Conservation (phyloP, 1,140 invertebrate species). For the Cotesia chilonis region DNA sequence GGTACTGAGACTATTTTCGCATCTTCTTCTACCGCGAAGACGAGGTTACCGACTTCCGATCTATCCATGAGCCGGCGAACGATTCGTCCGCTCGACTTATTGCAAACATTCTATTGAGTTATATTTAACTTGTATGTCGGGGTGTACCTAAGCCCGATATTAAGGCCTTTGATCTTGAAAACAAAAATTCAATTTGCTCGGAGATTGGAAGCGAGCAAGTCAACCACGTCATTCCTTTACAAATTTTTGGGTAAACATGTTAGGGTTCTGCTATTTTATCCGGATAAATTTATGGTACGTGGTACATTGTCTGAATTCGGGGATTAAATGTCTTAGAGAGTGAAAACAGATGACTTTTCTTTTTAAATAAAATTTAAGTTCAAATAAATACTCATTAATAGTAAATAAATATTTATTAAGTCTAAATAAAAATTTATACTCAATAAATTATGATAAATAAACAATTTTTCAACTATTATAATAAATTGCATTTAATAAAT, state of each 20-base stretch:
- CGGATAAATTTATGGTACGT: too few relatives aligned
- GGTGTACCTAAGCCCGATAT: conserved; percentile 42
- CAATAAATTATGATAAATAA: too few relatives aligned
- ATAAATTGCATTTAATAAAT: too few relatives aligned
- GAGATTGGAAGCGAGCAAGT: conserved; percentile 59
- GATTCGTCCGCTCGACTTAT: neutral
- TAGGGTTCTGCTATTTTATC: conserved; percentile 2
- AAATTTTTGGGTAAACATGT: conserved; percentile 37
- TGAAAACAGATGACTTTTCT: too few relatives aligned
- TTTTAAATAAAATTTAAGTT: too few relatives aligned
- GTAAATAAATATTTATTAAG: too few relatives aligned
- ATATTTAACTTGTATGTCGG: conserved; percentile 30
- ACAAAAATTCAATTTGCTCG: conserved; percentile 63
- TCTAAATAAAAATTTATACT: too few relatives aligned
- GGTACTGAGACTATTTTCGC: neutral
- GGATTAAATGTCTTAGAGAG: too few relatives aligned
- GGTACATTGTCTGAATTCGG: too few relatives aligned
- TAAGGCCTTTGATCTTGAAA: conserved; percentile 59
- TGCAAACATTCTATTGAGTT: conserved; percentile 35
- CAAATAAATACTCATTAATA: too few relatives aligned
- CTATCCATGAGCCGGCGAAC: neutral
- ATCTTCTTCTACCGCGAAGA: neutral
- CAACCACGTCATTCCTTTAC: conserved; percentile 42
- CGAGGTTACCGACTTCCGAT: neutral
- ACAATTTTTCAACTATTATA: too few relatives aligned